These are phyloP conservation scores for Corynorhinus townsendii DNA, from an alignment of 2,113 vertebrate species.

Conservation along the genomic window DNA sequence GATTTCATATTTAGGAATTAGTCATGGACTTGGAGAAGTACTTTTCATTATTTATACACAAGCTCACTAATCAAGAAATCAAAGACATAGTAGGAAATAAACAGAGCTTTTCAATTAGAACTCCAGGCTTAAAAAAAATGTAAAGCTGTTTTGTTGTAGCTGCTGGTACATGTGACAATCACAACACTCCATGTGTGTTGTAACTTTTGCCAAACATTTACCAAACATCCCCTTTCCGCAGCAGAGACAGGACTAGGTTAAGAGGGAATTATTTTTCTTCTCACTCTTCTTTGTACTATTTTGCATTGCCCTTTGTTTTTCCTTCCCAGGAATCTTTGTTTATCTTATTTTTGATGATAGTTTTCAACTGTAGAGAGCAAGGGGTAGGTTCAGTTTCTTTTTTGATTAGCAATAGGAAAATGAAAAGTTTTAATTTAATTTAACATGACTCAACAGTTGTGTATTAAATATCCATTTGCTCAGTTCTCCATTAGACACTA, in stretches of 20 bases:
- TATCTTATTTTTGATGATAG: neutral
- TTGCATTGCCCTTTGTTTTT: neutral
- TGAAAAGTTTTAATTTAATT: neutral
- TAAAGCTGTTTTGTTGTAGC: neutral
- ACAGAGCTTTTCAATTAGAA: slow-evolving; percentile 14
- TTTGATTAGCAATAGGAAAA: neutral
- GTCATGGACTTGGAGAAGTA: neutral
- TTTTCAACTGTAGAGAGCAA: neutral
- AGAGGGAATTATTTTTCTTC: neutral
- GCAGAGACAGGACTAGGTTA: neutral
- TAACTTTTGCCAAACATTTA: neutral
- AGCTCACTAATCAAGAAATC: neutral
- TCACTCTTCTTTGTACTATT: neutral
- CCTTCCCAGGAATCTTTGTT: neutral
- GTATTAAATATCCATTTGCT: neutral
- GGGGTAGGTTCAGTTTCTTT: neutral
- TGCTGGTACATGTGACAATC: slow-evolving; percentile 10
- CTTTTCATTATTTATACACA: neutral
- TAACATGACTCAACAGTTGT: neutral
- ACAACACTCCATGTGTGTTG: neutral
- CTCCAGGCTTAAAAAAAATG: neutral
- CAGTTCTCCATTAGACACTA: neutral
- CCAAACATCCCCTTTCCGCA: neutral
- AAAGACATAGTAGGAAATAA: neutral
- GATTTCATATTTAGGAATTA: neutral